Base-by-base conservation (phyloP, 1,140 invertebrate species). In the Zaprionus vittiger region DNA sequence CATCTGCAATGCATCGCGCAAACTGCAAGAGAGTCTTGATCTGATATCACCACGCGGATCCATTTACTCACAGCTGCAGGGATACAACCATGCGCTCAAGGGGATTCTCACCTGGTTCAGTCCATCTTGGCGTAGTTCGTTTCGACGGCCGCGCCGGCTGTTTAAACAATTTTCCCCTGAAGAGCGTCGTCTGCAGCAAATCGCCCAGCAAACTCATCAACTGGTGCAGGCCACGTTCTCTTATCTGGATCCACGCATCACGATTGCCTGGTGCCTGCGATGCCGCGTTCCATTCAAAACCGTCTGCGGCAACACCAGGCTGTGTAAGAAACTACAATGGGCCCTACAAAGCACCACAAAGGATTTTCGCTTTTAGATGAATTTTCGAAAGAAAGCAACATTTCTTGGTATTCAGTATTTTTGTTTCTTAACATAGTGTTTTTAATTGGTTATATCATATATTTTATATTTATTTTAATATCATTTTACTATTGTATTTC, bases 171-270 rank as follows among this genome's bases (percentile, higher is more conserved):
- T 11, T 9, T 28, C 47, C 26, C 22, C 5, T 9, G 2, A 4
- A 38, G 9, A 26, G n/a, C 9, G 17, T 12, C 14, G 26, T 2
- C 20, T 31, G 34, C 20, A 65, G 20, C 22, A 44, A 44, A n/a
- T 72, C 5, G 2, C 14, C 9, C 22, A 22, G 14, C 68, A 63
- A 9, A 63, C 56, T 0, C 28, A n/a, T 22, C n/a, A 47, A 5
- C 60, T 71, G 4, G 47, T 56, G 0, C 15, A 28, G 17, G 44
- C 60, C 0, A 72, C 60, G 6, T 3, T 56, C 6, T 2, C 1
- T n/a, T 64, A 64, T 7, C 17, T 72, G 24, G 69, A 72, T 56
- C 69, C 69, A 22, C 22, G 69, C 1, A 72, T 72, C 14, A 55
- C 34, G 4, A 49, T 72, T 20, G 9, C 61, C 12, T 72, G 69